Conservation (phyloP, 2,888 invertebrate genomes). For the Ormyrus labotus region DNA sequence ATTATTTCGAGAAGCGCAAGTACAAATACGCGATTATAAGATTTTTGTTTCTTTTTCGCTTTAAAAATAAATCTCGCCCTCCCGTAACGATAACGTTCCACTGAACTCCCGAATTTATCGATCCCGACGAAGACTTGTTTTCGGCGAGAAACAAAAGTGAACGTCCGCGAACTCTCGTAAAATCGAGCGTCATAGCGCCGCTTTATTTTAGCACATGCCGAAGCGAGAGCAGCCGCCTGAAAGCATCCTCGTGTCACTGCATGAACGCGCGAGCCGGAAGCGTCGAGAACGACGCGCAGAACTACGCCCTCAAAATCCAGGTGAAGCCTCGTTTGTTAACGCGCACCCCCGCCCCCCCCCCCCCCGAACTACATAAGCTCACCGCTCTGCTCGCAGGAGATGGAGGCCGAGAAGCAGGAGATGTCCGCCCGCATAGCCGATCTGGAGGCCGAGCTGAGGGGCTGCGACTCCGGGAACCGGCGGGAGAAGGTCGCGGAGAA, state of each 20-base stretch:
- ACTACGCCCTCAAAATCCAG: slow-evolving; percentile 65
- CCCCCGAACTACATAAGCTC: neutral
- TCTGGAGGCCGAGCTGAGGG: slow-evolving; percentile 66
- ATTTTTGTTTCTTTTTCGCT: no score
- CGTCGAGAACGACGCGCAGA: slow-evolving; percentile 62
- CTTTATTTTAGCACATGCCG: slow-evolving; percentile 68
- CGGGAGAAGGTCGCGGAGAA: slow-evolving; percentile 71
- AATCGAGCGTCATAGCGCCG: neutral
- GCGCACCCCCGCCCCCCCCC: neutral
- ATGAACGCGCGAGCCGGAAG: slow-evolving; percentile 44
- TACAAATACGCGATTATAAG: no score
- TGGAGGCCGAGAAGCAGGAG: slow-evolving; percentile 67
- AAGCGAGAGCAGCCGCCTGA: slow-evolving; percentile 68
- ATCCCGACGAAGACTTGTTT: no score
- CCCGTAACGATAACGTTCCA: no score
- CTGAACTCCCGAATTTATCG: no score
- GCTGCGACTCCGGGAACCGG: slow-evolving; percentile 61
- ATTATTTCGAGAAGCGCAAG: no score
- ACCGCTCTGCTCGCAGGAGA: slow-evolving; percentile 59
- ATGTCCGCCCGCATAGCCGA: slow-evolving; percentile 64
- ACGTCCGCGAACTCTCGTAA: slow-evolving; percentile 20
- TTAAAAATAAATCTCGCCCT: no score
- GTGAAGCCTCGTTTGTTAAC: slow-evolving; percentile 54
- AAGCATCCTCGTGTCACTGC: slow-evolving; percentile 58
- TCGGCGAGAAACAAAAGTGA: no score